Base-by-base conservation (phyloP, 2,888 invertebrate genomes). In the Pyrocoelia pectoralis region DNA sequence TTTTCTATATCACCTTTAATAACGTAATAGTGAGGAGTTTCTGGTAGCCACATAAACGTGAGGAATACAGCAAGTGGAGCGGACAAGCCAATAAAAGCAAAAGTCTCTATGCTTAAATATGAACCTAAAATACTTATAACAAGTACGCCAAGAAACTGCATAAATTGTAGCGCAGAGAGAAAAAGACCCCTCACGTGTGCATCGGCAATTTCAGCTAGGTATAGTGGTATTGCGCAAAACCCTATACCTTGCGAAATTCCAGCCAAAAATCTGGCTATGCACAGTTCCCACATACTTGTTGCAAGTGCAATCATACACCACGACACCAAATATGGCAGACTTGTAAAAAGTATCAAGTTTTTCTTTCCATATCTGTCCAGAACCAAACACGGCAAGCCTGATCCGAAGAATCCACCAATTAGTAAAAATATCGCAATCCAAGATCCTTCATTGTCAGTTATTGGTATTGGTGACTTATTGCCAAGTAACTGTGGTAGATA, bases 401-500 rank as follows among this genome's bases (percentile, higher is more conserved):
- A 87, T 29, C 89, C 89, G 40, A 87, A 77, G 17, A 88, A 84
- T 1, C 87, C 88, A 68, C 88, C 89, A 48, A 89, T 80, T 67
- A 88, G 84, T 78, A 87, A 87, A 74, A 89, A 84, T 49, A 89
- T 88, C 1, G 86, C 87, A 76, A 88, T 84, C 86, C 87, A 86
- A 72, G 87, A 86, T 68, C 85, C 84, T 73, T 87, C 82, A 63
- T 83, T 83, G 15, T 77, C 64, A 14, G 83, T 79, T 53, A 86
- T 84, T 53, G 79, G 82, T 73, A 85, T 83, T 40, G 66, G 71
- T 6, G 84, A 83, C 13, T 82, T 78, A 10, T 77, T 67, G 61
- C 78, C 81, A 55, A 81, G 75, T 2, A 88, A 81, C 73, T 83
- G 81, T n/a, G 84, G 82, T 14, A 88, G 74, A 24, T 86, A 85